phyloP scores from a whole-genome alignment of 37 sponge, comb jelly and placozoan species.

The Chondrosia reniformis region DNA sequence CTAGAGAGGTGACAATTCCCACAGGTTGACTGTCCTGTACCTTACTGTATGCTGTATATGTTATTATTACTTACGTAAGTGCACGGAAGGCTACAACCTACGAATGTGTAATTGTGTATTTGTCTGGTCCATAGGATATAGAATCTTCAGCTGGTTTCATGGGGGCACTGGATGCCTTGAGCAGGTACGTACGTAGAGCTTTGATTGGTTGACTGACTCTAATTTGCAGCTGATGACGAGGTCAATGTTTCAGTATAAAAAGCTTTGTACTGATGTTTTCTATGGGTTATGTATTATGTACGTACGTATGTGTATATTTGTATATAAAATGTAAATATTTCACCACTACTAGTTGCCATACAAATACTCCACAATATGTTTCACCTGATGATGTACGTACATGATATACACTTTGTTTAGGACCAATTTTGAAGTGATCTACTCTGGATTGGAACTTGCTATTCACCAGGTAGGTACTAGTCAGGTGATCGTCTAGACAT shows the following conservation, averaged over 20 bases:
- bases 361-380: neutral
- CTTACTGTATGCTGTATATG: too few relatives aligned
- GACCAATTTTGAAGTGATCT: slow-evolving; percentile 30
- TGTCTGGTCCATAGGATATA: neutral
- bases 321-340: neutral
- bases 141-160: slow-evolving; percentile 40
- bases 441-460: slow-evolving; percentile 56
- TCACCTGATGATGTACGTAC: neutral
- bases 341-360: neutral
- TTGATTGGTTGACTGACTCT: too few relatives aligned
- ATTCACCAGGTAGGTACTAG: slow-evolving; percentile 61
- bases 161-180: slow-evolving; percentile 57
- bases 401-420: slow-evolving; percentile 15
- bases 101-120: neutral
- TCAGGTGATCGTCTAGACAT: too few relatives aligned
- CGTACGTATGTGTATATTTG: neutral
- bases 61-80: too few relatives aligned
- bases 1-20: too few relatives aligned
- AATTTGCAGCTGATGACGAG: too few relatives aligned
- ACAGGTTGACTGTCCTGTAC: too few relatives aligned
- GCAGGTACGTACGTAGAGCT: too few relatives aligned
- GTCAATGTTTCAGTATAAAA: too few relatives aligned
- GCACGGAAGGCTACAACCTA: too few relatives aligned
- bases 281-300: neutral
- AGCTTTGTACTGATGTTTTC: neutral